phyloP scores from a whole-genome alignment of 2,113 vertebrate species.

The Globicephala melas region DNA sequence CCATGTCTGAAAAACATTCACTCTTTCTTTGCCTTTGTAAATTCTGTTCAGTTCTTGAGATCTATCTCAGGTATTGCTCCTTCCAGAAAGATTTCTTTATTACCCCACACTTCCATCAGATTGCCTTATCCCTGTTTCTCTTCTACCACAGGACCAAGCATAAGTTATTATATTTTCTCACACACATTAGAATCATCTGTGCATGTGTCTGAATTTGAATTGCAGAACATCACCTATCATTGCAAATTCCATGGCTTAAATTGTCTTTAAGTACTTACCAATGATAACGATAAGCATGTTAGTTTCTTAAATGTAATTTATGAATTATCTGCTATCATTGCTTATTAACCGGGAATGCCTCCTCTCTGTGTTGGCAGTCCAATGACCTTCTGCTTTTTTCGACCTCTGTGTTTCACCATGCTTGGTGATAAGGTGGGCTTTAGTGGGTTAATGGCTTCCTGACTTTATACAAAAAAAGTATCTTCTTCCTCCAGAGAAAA shows the following conservation, averaged over 20 bases:
- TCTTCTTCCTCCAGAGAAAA: background rate
- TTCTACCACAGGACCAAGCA: background rate
- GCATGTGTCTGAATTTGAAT: background rate
- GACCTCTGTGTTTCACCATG: background rate
- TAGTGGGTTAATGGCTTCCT: background rate
- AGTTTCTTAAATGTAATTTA: background rate
- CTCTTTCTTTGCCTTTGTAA: background rate
- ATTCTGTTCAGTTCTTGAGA: background rate
- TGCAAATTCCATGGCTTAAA: background rate
- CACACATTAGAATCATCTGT: background rate
- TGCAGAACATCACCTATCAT: background rate
- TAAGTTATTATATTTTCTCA: constrained; percentile 18
- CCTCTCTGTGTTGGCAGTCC: background rate
- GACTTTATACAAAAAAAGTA: background rate
- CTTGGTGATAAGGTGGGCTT: background rate
- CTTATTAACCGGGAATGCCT: background rate
- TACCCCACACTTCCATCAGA: background rate
- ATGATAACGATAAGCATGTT: background rate
- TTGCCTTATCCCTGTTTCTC: background rate
- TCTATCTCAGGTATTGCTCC: background rate
- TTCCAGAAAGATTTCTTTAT: background rate
- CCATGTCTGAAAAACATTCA: background rate
- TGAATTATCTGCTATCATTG: background rate
- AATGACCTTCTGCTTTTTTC: background rate
- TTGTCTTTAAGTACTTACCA: background rate